Base-by-base conservation (phyloP, 2,888 invertebrate genomes). In the Nomada flava region DNA sequence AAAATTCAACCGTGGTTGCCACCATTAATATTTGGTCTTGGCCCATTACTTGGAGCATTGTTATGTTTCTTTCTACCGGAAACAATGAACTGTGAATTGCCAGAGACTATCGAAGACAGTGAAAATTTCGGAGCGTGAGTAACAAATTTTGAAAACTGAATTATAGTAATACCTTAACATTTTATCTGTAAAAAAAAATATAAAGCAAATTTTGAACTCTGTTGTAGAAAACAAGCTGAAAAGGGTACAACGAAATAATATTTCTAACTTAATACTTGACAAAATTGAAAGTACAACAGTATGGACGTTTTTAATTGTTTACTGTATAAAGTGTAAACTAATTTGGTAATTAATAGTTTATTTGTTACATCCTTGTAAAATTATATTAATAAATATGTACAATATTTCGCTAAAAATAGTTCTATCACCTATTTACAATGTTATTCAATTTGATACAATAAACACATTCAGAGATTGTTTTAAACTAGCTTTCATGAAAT, bases 21-120 rank as follows among this genome's bases (percentile, higher is more conserved):
- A 29, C 93, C 95, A 0, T 88, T 95, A 63, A 89, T 95, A 67
- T 95, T 95, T 88, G 95, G 95, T 18, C 78, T 92, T 9, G 91
- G 93, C 10, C 94, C 94, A 1, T 85, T 95, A 55, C 63, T 94
- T n/a, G 94, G 94, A 7, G 94, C 94, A 23, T 76, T 91, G 11
- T 89, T 95, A 1, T 94, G 94, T 77, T 85, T 95, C 0, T 80
- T 94, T 9, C 89, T 95, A 53, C 95, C 95, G n/a, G 95, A 95
- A 91, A 95, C 95, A 4, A 92, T 94, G 87, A 92, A 94, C 74
- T 93, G 93, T 65, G 93, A 94, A 77, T 90, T 95, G 42, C 95
- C 95, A 2, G 95, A 95, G 82, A 94, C 94, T 20, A 92, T 95
- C 59, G 94, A 94, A 83, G 95, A 95, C 69, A 94, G 94, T 13